Evolutionary conservation across 2,888 invertebrate species (phyloP), one percentile per base, ranked within the genome.

Genomic region (Plebejus anna): DNA sequence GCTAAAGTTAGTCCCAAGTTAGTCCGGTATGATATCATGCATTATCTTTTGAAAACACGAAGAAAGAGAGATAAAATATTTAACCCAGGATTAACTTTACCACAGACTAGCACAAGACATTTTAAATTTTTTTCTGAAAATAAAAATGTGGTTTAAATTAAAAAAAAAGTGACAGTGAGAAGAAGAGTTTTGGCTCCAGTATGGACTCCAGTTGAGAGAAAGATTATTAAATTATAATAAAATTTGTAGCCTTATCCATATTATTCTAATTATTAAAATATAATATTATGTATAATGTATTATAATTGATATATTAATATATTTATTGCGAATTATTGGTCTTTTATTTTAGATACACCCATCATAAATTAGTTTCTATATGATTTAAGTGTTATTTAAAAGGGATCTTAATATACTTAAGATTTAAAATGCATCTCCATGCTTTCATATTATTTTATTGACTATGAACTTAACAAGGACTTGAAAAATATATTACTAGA

Each of bases 221-320:
- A 84, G 84, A 85, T 82, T 83, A 85, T 83, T 83, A 85, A 83
- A 85, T 86, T 84, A 88, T 79, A 86, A 87, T 90, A 87, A 87
- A 88, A 70, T 85, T 83, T 87, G 90, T 92, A 92, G 91, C 90
- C 90, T 91, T 92, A 92, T 87, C 87, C 88, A 84, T 89, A 88
- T 85, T 90, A 87, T 88, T 88, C 89, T 90, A 86, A 88, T 87
- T 89, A 89, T 86, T 83, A 83, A 83, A 82, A 83, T 87, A 85
- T 66, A 32, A 32, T 87, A 89, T 85, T 85, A 87, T 84, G 77
- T 83, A 88, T 87, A 86, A 88, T 84, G 78, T 83, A 88, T 87
- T 86, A 89, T 88, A 89, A 92, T 89, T 91, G 86, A 90, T 88
- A 91, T 88, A 85, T 89, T 90, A 89, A 89, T 90, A 90, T 90